Conservation (phyloP, 2,888 invertebrate genomes). For the Sarcophaga rosellei region DNA sequence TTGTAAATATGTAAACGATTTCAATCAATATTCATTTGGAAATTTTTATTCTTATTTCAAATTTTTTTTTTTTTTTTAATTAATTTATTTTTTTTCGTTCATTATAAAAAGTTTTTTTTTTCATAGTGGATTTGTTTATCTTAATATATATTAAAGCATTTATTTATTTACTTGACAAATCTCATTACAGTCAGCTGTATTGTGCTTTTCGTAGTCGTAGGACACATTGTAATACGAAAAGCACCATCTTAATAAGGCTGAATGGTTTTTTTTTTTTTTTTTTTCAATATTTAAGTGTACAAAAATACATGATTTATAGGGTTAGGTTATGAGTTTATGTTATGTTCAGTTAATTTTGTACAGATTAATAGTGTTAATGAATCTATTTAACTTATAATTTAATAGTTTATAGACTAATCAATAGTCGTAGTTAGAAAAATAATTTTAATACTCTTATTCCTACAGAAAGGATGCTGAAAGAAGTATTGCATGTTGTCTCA, state of each 20-base stretch:
- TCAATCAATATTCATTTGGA: too few relatives aligned
- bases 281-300: too few relatives aligned
- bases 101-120: not conserved
- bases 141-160: not conserved
- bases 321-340: too few relatives aligned
- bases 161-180: not conserved
- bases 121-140: not conserved
- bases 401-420: conserved; percentile 24
- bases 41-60: too few relatives aligned
- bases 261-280: too few relatives aligned
- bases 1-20: too few relatives aligned
- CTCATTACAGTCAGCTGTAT: not conserved
- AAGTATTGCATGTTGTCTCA: conserved; percentile 72
- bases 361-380: not conserved
- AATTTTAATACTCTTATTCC: conserved; percentile 38
- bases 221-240: too few relatives aligned
- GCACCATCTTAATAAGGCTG: too few relatives aligned
- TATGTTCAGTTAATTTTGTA: not conserved
- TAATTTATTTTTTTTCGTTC: not conserved
- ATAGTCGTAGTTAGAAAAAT: conserved; percentile 19
- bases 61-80: too few relatives aligned
- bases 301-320: too few relatives aligned
- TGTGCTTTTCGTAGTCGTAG: too few relatives aligned
- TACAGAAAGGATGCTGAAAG: conserved; percentile 19
- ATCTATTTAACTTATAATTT: conserved; percentile 34